Conservation (phyloP, 2,113 vertebrate species). For the Falcunculus frontatus region DNA sequence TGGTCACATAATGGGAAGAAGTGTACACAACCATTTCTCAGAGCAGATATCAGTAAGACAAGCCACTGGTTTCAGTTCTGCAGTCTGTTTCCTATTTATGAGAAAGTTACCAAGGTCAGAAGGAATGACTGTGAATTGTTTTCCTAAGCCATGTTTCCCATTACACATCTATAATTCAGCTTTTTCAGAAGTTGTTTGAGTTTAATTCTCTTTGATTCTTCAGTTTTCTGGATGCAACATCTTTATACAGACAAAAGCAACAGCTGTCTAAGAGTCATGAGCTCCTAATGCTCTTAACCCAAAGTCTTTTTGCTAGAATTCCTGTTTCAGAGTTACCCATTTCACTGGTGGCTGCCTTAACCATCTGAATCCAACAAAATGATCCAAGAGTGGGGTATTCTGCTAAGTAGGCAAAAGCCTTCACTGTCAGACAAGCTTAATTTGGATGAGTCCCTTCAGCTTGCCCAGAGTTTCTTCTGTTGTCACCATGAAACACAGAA, state of each 20-base stretch:
- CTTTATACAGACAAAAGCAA: background rate
- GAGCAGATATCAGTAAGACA: background rate
- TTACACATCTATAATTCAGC: background rate
- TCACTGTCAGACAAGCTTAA: background rate
- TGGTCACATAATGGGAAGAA: background rate
- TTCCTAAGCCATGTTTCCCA: background rate
- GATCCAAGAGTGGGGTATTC: background rate
- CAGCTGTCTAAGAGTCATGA: background rate
- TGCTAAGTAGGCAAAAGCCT: background rate
- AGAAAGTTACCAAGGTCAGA: background rate
- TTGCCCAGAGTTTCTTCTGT: background rate
- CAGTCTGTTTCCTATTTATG: background rate
- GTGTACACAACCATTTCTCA: background rate
- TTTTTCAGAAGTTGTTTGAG: background rate
- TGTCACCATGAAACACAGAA: background rate
- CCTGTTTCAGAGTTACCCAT: background rate
- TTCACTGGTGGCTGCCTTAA: background rate
- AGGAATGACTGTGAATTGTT: background rate
- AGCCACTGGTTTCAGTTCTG: background rate
- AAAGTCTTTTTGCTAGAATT: background rate
- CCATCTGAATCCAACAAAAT: background rate
- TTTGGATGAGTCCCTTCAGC: background rate
- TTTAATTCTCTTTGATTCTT: background rate
- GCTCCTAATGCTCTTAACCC: background rate
- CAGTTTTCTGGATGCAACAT: background rate